Percentiles rank a stretch among this genome's conserved stretches.
These are phyloP conservation scores for Aporophyla lueneburgensis DNA, from an alignment of 2,888 invertebrate species.

Conservation along the genomic window DNA sequence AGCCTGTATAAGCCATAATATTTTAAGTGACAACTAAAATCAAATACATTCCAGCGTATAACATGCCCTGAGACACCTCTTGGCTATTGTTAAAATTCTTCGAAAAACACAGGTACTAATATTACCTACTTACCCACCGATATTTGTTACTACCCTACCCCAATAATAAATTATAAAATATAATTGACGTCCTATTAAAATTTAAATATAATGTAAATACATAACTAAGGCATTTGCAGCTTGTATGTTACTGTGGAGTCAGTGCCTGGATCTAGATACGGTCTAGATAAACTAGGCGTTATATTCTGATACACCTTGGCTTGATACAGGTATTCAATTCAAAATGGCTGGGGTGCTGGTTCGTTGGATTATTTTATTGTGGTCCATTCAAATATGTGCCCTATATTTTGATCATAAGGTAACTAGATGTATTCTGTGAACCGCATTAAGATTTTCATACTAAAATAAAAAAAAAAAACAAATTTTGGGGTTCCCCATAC, in stretches of 20 bases:
- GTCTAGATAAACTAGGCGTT: slow-evolving; percentile 56
- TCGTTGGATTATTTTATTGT: too few species aligned
- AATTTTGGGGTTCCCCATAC: too few species aligned
- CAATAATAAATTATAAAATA: slow-evolving; percentile 42
- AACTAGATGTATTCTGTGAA: too few species aligned
- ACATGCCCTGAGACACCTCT: neutral
- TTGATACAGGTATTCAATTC: slow-evolving; percentile 14
- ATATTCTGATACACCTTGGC: slow-evolving; percentile 53
- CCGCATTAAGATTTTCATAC: too few species aligned
- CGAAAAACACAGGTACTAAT: neutral
- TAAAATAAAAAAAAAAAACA: too few species aligned
- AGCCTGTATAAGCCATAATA: too few species aligned
- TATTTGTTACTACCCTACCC: neutral
- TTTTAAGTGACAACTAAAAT: neutral
- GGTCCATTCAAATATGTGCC: neutral
- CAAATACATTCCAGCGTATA: neutral
- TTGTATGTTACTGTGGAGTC: slow-evolving; percentile 47
- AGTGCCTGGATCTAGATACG: slow-evolving; percentile 49
- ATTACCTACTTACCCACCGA: neutral
- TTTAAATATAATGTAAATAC: slow-evolving; percentile 48
- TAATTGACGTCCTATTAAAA: slow-evolving; percentile 61
- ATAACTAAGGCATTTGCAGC: slow-evolving; percentile 59
- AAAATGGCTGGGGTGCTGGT: neutral
- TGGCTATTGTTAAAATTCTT: slow-evolving; percentile 10
- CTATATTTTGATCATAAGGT: neutral